These are phyloP conservation scores for Pseudomyrmex gracilis DNA, from an alignment of 1,140 invertebrate genomes.

Conservation along the genomic window DNA sequence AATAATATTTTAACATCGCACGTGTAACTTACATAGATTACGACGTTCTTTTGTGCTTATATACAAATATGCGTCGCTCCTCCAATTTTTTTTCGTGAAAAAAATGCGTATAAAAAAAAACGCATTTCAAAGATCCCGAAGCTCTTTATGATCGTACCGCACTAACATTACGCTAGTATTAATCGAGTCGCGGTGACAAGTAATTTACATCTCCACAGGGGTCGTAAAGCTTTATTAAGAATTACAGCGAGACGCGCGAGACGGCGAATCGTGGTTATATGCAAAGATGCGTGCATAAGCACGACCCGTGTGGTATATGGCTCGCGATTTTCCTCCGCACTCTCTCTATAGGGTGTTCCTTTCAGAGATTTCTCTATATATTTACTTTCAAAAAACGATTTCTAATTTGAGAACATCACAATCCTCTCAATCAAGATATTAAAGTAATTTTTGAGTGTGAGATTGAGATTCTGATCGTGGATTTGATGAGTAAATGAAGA, in stretches of 20 bases:
- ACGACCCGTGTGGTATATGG: too few relatives aligned
- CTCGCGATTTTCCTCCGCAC: conserved; percentile 18
- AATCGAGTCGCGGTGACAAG: conserved; percentile 68
- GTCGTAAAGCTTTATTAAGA: conserved; percentile 73
- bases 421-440: not conserved
- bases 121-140: conserved; percentile 39
- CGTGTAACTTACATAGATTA: not conserved
- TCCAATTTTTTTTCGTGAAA: not conserved
- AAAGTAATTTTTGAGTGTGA: not conserved
- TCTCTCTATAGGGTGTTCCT: conserved; percentile 25
- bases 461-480: too few relatives aligned
- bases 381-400: not conserved
- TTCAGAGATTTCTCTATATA: not conserved
- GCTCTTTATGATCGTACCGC: conserved; percentile 57
- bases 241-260: conserved; percentile 53
- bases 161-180: conserved; percentile 67
- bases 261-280: conserved; percentile 32
- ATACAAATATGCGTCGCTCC: not conserved
- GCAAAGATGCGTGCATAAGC: conserved; percentile 35
- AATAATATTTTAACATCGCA: not conserved
- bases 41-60: not conserved
- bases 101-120: conserved; percentile 26
- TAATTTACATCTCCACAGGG: conserved; percentile 72
- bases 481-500: not conserved
- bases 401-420: too few relatives aligned